These are phyloP conservation scores for Harpagus bidentatus DNA, from an alignment of 2,113 vertebrate genomes.

Conservation along the genomic window DNA sequence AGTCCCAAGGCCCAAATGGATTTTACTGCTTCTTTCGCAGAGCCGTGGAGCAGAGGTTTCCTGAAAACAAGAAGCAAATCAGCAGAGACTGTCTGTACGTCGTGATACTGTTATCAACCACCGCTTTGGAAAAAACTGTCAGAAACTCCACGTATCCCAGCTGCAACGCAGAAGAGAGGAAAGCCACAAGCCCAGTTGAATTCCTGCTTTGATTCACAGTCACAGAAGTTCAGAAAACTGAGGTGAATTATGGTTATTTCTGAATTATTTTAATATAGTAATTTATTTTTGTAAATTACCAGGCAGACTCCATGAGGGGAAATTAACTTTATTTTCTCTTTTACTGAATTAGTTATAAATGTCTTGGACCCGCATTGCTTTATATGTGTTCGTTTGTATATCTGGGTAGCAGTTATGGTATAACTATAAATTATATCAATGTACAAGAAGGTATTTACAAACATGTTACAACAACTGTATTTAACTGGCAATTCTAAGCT, in stretches of 20 bases:
- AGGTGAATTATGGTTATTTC: not conserved
- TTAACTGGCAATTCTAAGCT: not conserved
- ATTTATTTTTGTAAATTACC: not conserved
- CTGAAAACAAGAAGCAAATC: not conserved
- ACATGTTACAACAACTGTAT: not conserved
- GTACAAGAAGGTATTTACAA: not conserved
- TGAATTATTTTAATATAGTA: not conserved
- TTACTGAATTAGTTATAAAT: not conserved
- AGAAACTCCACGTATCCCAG: not conserved
- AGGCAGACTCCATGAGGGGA: not conserved
- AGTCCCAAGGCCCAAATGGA: not conserved
- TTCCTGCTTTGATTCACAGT: not conserved
- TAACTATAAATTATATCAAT: not conserved
- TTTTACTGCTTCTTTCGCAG: slow-evolving; percentile 7
- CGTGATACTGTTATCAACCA: accelerated
- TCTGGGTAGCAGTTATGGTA: not conserved
- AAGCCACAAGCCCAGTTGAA: not conserved
- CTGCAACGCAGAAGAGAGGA: not conserved
- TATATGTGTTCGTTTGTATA: not conserved
- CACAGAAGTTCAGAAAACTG: not conserved
- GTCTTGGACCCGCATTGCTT: not conserved
- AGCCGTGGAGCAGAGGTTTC: not conserved
- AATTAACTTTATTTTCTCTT: not conserved
- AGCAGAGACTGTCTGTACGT: not conserved
- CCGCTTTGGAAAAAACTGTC: not conserved